Evolutionary conservation across 2,888 invertebrate species (phyloP).

Genomic region (Drosophila kambysellisi): DNA sequence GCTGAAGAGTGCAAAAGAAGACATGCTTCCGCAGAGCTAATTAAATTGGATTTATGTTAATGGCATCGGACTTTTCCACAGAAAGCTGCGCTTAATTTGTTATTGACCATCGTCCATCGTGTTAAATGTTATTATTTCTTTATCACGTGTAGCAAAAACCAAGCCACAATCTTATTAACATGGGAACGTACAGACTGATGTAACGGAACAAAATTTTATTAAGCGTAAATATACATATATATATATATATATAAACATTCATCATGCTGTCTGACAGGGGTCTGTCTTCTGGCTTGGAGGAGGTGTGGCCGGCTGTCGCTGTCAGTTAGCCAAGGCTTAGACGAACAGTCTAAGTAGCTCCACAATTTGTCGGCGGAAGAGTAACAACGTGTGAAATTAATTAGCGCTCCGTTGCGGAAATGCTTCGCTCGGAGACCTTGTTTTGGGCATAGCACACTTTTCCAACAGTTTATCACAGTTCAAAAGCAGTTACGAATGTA

Average conservation of each 20-base stretch:
- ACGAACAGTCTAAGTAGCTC: conserved; percentile 22
- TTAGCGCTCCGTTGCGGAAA: conserved; percentile 50
- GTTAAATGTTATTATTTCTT: conserved; percentile 21
- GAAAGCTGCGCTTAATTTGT: conserved; percentile 41
- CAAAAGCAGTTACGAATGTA: background rate
- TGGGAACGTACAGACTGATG: conserved; percentile 6
- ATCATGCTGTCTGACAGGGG: conserved; percentile 36
- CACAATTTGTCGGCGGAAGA: conserved; percentile 46
- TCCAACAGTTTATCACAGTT: conserved; percentile 29
- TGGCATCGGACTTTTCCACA: conserved; percentile 29
- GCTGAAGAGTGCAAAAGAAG: conserved; percentile 12
- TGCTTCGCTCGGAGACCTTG: conserved; percentile 23
- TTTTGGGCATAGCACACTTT: conserved; percentile 19
- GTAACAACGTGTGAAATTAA: conserved; percentile 44
- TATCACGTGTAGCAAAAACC: conserved; percentile 5
- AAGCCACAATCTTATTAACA: conserved; percentile 38
- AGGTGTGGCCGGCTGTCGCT: conserved; percentile 39
- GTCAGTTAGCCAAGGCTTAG: conserved; percentile 42
- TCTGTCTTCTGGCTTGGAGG: conserved; percentile 19
- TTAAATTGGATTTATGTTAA: conserved; percentile 73
- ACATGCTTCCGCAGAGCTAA: conserved; percentile 48
- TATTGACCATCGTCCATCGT: conserved; percentile 34
- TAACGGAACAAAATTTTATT: conserved; percentile 26
- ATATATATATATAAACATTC: conserved; percentile 29
- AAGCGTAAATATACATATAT: conserved; percentile 6